Conservation (phyloP, 92 coral and sea anemone genomes). For the Nematostella vectensis region DNA sequence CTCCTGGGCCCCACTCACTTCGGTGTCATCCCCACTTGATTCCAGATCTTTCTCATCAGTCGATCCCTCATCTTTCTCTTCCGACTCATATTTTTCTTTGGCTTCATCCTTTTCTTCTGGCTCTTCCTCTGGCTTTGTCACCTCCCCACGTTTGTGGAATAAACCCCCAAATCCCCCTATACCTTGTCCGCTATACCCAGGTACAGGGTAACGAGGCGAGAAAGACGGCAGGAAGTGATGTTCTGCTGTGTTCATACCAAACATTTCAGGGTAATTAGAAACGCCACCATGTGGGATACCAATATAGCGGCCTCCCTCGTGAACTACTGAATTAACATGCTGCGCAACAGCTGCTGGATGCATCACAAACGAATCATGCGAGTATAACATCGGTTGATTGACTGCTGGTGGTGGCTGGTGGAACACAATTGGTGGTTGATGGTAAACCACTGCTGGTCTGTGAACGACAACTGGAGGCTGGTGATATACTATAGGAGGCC, state of each 20-base stretch:
- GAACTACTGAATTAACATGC: conserved; percentile 87
- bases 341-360: conserved; percentile 86
- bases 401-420: conserved; percentile 98
- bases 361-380: conserved; percentile 84
- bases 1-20: not conserved
- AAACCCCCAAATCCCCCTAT: conserved; percentile 1
- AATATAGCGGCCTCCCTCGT: conserved; percentile 88
- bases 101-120: conserved; percentile 6
- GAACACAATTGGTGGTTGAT: conserved; percentile 95
- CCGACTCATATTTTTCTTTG: conserved; percentile 27
- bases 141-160: conserved; percentile 32
- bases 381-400: conserved; percentile 87
- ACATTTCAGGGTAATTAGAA: conserved; percentile 58
- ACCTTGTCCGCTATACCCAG: conserved; percentile 5
- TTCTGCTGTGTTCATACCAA: not conserved
- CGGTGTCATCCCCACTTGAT: conserved; percentile 8
- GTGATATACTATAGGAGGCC: conserved; percentile 97
- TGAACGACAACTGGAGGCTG: conserved; percentile 97
- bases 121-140: conserved; percentile 43
- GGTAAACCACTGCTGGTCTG: conserved; percentile 96
- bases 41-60: conserved; percentile 11
- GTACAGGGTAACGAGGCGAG: conserved; percentile 4
- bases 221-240: conserved; percentile 16
- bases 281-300: conserved; percentile 89
- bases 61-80: not conserved